phyloP scores from a whole-genome alignment of 2,888 invertebrate genomes.

The Sarcophaga carnaria region DNA sequence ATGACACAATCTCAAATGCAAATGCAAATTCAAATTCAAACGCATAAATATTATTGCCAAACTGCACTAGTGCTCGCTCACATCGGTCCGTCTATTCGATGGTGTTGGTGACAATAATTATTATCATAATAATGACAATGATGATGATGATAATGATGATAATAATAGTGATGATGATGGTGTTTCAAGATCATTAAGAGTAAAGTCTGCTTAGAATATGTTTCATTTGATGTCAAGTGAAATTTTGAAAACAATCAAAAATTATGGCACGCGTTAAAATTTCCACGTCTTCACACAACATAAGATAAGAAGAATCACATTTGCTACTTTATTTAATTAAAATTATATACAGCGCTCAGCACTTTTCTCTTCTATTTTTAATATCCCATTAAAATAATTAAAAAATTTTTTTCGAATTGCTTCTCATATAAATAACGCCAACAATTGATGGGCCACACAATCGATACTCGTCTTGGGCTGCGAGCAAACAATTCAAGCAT shows the following conservation, averaged over 20 bases:
- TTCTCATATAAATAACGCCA: not conserved
- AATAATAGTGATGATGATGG: slow-evolving; percentile 21
- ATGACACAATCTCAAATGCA: slow-evolving; percentile 57
- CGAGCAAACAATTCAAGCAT: not conserved
- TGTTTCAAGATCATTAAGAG: not conserved
- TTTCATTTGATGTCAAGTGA: not conserved
- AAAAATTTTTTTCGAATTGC: not conserved
- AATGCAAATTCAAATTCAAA: slow-evolving; percentile 46
- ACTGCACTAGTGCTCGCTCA: slow-evolving; percentile 4
- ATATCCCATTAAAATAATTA: not conserved
- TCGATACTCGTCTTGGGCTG: not conserved
- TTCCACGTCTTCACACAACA: not conserved
- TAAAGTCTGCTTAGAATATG: not conserved
- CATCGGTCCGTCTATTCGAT: not conserved
- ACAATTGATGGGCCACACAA: not conserved
- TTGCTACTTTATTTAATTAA: not conserved
- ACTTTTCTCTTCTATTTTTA: not conserved
- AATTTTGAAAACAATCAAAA: not conserved
- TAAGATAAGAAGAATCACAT: not conserved
- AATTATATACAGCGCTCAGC: not conserved
- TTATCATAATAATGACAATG: not conserved
- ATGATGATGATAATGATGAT: slow-evolving; percentile 34
- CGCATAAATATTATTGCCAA: slow-evolving; percentile 50
- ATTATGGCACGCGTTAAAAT: not conserved
- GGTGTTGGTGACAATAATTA: slow-evolving; percentile 31